Base-by-base conservation (phyloP, 2,797 vertebrate genomes). In the Labroides dimidiatus region DNA sequence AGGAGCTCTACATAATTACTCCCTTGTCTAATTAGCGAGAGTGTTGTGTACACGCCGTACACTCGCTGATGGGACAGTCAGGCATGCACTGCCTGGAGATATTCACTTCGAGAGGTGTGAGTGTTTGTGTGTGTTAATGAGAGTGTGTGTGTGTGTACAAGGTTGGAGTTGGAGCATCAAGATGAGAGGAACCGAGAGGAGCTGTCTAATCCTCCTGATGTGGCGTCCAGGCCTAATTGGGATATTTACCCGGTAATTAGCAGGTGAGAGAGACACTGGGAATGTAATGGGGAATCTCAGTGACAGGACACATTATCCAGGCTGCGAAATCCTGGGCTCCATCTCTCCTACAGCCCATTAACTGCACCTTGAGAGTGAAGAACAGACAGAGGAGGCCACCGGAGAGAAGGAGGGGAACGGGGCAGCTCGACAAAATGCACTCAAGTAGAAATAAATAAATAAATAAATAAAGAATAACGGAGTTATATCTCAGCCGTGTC, bases 221-320 rank as follows among this genome's bases (percentile, higher is more conserved):
- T 92, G 85, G 85, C 90, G 75, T 90, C 89, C 81, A 67, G 90
- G 90, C 87, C 94, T 96, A 95, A 97, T 96, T 96, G 95, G 94
- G 94, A 95, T 96, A 95, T 96, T 95, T 95, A 94, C 93, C 92
- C 85, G 75, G 95, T 96, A 95, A 97, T 95, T 95, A 95, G 93
- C 91, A 95, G 94, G 94, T 95, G 94, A 94, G 93, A 84, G 82
- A 94, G 92, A 93, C 89, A 88, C 93, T 93, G 91, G 84, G 92
- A 91, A 89, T 92, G 91, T 88, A 89, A 94, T 93, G 91, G 91
- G 93, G 91, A 94, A 94, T 94, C 92, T 92, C 90, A 80, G 84
- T 91, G 92, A 78, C 80, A 84, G 82, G 90, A 87, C 89, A 88
- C 90, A 90, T 89, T 92, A 91, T 87, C 82, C 89, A 82, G 81